Conservation (phyloP, 2,113 vertebrate species). For the Pongo abelii region DNA sequence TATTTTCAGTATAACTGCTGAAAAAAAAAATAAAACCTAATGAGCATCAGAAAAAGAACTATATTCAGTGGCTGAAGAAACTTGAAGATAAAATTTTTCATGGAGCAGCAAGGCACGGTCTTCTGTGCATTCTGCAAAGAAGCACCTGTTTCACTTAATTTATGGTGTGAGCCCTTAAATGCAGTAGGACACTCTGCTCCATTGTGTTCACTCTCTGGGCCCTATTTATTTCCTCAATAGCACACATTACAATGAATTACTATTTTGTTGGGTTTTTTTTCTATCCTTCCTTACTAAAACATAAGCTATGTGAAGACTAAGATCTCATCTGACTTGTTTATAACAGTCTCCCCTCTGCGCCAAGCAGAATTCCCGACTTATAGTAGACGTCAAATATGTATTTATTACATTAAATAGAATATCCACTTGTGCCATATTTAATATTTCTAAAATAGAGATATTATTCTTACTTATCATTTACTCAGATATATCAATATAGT, state of each 20-base stretch:
- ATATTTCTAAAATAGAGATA: neutral
- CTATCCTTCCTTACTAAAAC: neutral
- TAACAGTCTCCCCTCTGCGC: neutral
- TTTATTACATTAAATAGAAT: neutral
- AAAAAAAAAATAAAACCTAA: neutral
- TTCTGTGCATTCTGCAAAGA: neutral
- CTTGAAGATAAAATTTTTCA: neutral
- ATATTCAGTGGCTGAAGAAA: neutral
- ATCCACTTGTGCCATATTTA: neutral
- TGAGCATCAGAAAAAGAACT: neutral
- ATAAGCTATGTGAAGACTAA: neutral
- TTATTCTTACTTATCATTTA: neutral
- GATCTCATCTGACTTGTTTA: neutral
- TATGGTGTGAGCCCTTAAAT: neutral
- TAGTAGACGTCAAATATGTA: neutral
- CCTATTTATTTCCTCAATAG: neutral
- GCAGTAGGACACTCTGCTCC: neutral
- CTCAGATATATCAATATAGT: neutral
- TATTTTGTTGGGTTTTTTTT: neutral
- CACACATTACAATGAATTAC: neutral
- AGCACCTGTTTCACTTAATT: neutral
- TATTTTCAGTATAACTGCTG: neutral
- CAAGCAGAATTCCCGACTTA: neutral
- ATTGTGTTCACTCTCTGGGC: neutral
- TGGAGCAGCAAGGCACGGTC: neutral